These are phyloP conservation scores for Pelosia muscerda DNA, from an alignment of 2,888 invertebrate species.

Conservation along the genomic window DNA sequence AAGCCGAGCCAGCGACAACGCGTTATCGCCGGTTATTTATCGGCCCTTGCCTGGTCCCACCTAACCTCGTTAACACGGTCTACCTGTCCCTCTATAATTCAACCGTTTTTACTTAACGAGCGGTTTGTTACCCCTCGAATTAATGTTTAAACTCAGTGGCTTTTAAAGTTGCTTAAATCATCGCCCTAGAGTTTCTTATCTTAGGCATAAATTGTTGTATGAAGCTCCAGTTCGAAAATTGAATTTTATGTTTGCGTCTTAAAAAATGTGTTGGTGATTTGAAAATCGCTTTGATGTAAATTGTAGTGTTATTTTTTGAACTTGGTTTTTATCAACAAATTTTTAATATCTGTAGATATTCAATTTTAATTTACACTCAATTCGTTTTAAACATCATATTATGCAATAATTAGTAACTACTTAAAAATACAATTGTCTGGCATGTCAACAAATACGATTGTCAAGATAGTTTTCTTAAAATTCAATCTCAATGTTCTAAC, in stretches of 20 bases:
- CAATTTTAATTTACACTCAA: not conserved
- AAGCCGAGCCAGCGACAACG: conserved; percentile 55
- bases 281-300: conserved; percentile 2
- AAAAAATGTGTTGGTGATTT: not conserved
- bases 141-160: conserved; percentile 61
- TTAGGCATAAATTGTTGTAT: conserved; percentile 33
- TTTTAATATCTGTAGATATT: not conserved
- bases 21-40: conserved; percentile 75
- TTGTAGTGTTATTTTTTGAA: not conserved
- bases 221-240: conserved; percentile 31
- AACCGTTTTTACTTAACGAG: conserved; percentile 71
- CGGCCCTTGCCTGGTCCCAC: conserved; percentile 49
- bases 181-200: conserved; percentile 46
- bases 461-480: not conserved
- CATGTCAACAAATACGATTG: not conserved
- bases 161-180: conserved; percentile 55
- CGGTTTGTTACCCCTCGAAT: conserved; percentile 68
- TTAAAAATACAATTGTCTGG: not conserved
- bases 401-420: not conserved
- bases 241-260: conserved; percentile 23
- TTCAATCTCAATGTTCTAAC: not conserved
- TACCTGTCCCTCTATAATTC: conserved; percentile 75
- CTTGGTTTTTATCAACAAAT: not conserved
- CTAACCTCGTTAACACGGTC: conserved; percentile 73
- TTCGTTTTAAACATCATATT: not conserved